Evolutionary conservation across 2,797 vertebrate species (phyloP), one percentile per base, ranked within the genome.

Genomic region (Gallinago nigripennis): DNA sequence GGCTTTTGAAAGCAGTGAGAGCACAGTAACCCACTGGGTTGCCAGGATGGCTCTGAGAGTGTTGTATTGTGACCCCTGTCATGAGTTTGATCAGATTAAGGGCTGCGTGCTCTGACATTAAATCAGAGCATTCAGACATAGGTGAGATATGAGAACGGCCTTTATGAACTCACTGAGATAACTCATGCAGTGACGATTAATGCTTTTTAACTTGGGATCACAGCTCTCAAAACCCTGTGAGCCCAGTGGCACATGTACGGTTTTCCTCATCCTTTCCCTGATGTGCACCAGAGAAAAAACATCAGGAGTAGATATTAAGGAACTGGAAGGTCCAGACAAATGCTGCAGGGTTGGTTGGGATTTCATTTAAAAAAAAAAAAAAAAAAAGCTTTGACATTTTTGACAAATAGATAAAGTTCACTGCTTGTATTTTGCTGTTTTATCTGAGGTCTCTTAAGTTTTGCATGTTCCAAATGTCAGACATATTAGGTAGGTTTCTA

Each of bases 361-460:
- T 95, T 73, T 94, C n/a, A 86, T 87, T 91, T 72, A 87, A 88
- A 97, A 87, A 88, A 96, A 90, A 21, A 16, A 46, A 21, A 46
- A 45, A 45, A 19, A 45, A 20, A 46, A 46, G 56, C 46, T 79
- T 24, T 75, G 84, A 78, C 81, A 92, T 95, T 97, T 97, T 96
- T 85, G 56, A 75, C 66, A 89, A 94, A 56, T 16, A 58, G 56
- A 61, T 89, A 48, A 92, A 89, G 18, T 95, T 92, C 16, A 70
- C 24, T 85, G 71, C 91, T n/a, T 90, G 6, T 16, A 56, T 83
- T 97, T 90, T 92, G 28, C 51, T 91, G 28, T 51, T 84, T 92
- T 93, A 86, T 73, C 57, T 85, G 82, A 89, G 73, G 63, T 94
- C 37, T 89, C 35, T 88, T 58, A 73, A 66, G 33, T 81, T 94